A percentile compares a stretch with the other conserved stretches of the same genome.
These are phyloP conservation scores for Ianthella basta DNA, from an alignment of 37 sponge, comb jelly and placozoan genomes.

Conservation along the genomic window DNA sequence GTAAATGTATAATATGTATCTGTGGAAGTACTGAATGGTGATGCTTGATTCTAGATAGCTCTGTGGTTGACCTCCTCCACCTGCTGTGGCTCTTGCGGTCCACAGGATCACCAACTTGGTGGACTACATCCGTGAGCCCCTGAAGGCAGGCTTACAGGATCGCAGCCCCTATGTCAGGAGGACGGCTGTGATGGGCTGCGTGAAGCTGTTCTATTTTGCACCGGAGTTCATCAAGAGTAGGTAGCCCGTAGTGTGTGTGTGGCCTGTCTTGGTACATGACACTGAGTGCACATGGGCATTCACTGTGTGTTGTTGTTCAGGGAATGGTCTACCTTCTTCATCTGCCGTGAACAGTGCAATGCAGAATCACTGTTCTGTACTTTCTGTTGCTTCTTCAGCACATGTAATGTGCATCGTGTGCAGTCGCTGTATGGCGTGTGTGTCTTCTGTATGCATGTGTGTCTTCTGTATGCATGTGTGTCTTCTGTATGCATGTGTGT, in stretches of 20 bases:
- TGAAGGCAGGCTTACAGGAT: slow-evolving; percentile 88
- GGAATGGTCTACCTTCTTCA: no score
- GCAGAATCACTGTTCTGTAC: no score
- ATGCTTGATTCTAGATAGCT: background rate
- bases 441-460: background rate
- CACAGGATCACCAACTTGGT: slow-evolving; percentile 77
- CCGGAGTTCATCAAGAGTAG: slow-evolving; percentile 79
- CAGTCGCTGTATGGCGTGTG: no score
- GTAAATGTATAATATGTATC: background rate
- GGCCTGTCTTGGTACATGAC: no score
- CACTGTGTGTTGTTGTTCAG: no score
- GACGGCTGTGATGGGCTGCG: slow-evolving; percentile 92
- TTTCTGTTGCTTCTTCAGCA: no score
- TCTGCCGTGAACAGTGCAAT: no score
- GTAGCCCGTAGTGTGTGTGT: background rate
- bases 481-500: background rate
- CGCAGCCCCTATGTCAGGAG: slow-evolving; percentile 90
- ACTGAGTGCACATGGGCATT: no score
- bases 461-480: slow-evolving; percentile 15
- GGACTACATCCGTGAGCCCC: slow-evolving; percentile 90
- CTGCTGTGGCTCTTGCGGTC: background rate
- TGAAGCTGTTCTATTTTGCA: slow-evolving; percentile 82
- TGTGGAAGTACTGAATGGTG: background rate
- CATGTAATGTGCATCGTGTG: no score
- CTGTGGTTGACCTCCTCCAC: background rate